These are phyloP conservation scores for Pecten maximus DNA, from an alignment of 2,888 invertebrate genomes.

Conservation along the genomic window DNA sequence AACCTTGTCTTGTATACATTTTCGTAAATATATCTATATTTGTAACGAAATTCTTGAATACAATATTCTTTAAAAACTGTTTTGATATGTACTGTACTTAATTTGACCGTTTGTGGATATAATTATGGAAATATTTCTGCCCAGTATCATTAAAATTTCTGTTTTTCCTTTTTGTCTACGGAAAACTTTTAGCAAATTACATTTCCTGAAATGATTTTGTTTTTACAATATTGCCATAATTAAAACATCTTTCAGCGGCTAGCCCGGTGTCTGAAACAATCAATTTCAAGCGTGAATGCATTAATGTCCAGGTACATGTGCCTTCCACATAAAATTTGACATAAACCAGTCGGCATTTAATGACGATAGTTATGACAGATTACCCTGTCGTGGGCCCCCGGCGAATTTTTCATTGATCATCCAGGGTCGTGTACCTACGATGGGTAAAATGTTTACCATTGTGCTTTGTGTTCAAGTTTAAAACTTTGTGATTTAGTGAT, in stretches of 20 bases:
- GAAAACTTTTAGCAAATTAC: no score
- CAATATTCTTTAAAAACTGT: no score
- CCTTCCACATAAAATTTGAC: not conserved
- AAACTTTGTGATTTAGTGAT: slow-evolving; percentile 1
- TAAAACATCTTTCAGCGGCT: not conserved
- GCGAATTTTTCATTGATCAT: slow-evolving; percentile 3
- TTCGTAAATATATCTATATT: no score
- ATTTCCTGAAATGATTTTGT: not conserved
- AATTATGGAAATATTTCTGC: no score
- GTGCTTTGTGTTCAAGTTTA: slow-evolving; percentile 33
- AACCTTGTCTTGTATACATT: no score
- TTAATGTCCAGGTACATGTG: not conserved
- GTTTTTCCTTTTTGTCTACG: no score
- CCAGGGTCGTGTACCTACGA: not conserved
- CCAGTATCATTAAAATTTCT: no score
- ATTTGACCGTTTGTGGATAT: no score
- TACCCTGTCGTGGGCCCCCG: not conserved
- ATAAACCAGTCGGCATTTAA: not conserved
- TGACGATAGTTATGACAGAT: not conserved
- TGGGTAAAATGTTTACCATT: slow-evolving; percentile 26
- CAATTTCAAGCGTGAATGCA: not conserved
- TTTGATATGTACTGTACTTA: no score
- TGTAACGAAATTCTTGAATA: no score
- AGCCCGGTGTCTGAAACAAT: not conserved
- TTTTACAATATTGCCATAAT: no score